phyloP scores from a whole-genome alignment of 2,113 vertebrate genomes.

The Amblyornis subalaris region DNA sequence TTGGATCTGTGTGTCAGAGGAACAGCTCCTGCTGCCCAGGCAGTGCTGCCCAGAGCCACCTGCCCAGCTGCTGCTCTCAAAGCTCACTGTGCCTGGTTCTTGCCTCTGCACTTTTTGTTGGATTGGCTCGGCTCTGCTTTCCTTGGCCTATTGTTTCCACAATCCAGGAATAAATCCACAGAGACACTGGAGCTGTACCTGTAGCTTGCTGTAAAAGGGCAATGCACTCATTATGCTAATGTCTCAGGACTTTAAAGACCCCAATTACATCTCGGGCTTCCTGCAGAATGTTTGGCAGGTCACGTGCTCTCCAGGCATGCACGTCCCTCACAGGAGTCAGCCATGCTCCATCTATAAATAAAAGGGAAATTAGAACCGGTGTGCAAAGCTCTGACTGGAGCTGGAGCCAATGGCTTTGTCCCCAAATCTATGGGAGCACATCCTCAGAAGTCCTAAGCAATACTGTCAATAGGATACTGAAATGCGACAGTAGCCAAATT shows the following conservation, averaged over 20 bases:
- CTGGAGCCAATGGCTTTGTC: not conserved
- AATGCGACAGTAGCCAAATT: not conserved
- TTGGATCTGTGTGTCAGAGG: not conserved
- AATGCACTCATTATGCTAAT: not conserved
- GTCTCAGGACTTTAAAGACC: not conserved
- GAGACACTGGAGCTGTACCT: not conserved
- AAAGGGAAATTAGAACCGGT: not conserved
- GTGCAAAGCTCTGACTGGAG: not conserved
- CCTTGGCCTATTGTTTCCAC: not conserved
- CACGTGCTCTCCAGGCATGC: fast-evolving
- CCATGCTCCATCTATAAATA: not conserved
- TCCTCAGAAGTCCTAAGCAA: not conserved
- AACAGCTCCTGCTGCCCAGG: not conserved
- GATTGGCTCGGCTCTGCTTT: not conserved
- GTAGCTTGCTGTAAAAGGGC: not conserved
- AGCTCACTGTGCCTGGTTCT: not conserved
- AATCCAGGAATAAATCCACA: not conserved
- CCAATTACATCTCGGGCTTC: not conserved
- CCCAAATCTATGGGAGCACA: not conserved
- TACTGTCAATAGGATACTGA: not conserved
- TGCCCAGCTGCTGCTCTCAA: not conserved
- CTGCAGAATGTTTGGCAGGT: not conserved
- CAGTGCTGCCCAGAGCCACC: not conserved
- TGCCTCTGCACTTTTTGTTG: not conserved
- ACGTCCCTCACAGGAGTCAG: not conserved